phyloP scores from a whole-genome alignment of 2,113 vertebrate genomes.

The Sitta europaea region DNA sequence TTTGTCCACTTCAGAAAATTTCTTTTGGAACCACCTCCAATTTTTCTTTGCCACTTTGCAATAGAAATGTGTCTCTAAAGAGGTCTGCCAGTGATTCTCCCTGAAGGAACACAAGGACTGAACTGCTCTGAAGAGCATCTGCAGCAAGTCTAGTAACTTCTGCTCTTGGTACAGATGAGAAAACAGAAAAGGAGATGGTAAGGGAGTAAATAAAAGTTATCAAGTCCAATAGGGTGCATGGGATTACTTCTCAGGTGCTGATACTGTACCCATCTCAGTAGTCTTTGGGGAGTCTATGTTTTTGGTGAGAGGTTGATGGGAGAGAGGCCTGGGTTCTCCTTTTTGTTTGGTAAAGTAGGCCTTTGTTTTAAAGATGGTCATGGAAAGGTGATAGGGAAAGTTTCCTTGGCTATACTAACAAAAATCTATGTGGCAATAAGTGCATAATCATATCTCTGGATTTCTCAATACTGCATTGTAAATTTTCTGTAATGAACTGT shows the following conservation, averaged over 20 bases:
- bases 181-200: background rate
- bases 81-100: background rate
- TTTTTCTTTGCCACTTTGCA: background rate
- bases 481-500: background rate
- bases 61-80: background rate
- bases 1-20: background rate
- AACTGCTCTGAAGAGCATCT: background rate
- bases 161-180: background rate
- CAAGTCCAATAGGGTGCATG: background rate
- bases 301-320: background rate
- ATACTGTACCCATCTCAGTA: background rate
- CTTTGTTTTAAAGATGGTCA: background rate
- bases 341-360: background rate
- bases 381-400: background rate
- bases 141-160: background rate
- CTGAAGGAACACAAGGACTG: background rate
- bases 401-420: background rate
- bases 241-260: background rate
- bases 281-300: rapidly evolving
- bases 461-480: background rate
- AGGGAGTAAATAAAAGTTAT: background rate
- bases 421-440: background rate
- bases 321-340: background rate
- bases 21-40: background rate
- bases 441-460: background rate